Base-by-base conservation (phyloP, 2,797 vertebrate genomes). In the Lophius americanus region DNA sequence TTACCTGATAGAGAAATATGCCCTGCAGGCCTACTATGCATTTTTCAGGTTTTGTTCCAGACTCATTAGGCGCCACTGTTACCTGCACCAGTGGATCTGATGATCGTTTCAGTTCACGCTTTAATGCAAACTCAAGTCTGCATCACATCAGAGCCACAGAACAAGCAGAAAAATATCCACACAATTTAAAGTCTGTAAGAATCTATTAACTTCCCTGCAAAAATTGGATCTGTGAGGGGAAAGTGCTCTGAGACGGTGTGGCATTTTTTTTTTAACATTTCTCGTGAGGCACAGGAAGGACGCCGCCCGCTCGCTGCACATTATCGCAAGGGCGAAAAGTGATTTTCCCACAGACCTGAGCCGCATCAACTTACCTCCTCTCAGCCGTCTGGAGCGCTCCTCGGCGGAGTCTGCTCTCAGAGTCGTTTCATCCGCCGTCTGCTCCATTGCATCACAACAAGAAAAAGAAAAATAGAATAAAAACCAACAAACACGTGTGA, bases 341-440 rank as follows among this genome's bases (percentile, higher is more conserved):
- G 36, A 33, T 47, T 62, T 74, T 63, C 56, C 53, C 55, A 48
- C 49, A 74, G 68, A 60, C 48, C 65, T 44, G 60, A 75, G 58
- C 64, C 42, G 73, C 37, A 65, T 47, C 35, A 75, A 76, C 91
- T 88, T 83, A 93, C 91, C 92, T 89, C 79, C 70, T 85, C 79
- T 86, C 68, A 66, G 93, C 85, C 95, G 83, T 87, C 87, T 83
- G 81, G 88, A 78, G 84, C 88, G 94, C 90, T 95, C 93, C 86
- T 94, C 94, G 42, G 88, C 91, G 88, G 90, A 85, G 75, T 90
- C 92, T 78, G 91, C 89, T 84, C 79, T 93, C 81, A 90, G 86
- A 82, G 85, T 68, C 51, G 83, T 92, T 85, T 92, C 88, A 77
- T 84, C 89, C 84, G 88, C 91, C 91, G 90, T 91, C 88, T 90